phyloP scores from a whole-genome alignment of 2,797 vertebrate genomes.

The Mus minutoides region DNA sequence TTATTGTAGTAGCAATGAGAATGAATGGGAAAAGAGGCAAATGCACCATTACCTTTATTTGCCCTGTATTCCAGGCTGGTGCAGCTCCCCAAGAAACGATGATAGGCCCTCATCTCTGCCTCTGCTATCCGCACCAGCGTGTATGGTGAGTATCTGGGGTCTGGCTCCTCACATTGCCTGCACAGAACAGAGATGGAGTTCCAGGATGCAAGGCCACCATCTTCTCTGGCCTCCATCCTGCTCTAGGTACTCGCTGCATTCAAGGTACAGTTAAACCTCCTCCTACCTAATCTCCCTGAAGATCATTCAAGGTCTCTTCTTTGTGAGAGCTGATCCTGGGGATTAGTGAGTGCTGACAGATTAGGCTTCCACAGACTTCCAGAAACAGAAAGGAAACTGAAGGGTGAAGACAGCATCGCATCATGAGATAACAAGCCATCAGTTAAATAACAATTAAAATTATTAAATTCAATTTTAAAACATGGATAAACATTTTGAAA shows the following conservation, averaged over 20 bases:
- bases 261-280: slow-evolving; percentile 81
- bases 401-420: neutral
- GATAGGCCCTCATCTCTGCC: slow-evolving; percentile 93
- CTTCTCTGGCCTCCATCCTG: slow-evolving; percentile 52
- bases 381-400: slow-evolving; percentile 77
- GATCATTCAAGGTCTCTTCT: slow-evolving; percentile 86
- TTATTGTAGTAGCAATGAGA: neutral
- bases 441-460: slow-evolving; percentile 30
- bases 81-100: slow-evolving; percentile 90
- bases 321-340: slow-evolving; percentile 79
- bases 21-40: neutral
- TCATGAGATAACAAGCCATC: neutral
- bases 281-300: slow-evolving; percentile 86
- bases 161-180: slow-evolving; percentile 85
- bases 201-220: slow-evolving; percentile 20
- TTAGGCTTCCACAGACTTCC: slow-evolving; percentile 81
- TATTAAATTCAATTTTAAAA: neutral
- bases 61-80: slow-evolving; percentile 84
- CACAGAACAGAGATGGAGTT: slow-evolving; percentile 85
- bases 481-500: neutral
- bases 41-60: slow-evolving; percentile 86
- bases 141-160: slow-evolving; percentile 83
- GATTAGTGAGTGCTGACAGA: slow-evolving; percentile 84
- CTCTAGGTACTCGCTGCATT: slow-evolving; percentile 71
- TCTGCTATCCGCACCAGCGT: slow-evolving; percentile 91